These are phyloP conservation scores for Drosophila triauraria DNA, from an alignment of 1,140 invertebrate genomes.

Conservation along the genomic window DNA sequence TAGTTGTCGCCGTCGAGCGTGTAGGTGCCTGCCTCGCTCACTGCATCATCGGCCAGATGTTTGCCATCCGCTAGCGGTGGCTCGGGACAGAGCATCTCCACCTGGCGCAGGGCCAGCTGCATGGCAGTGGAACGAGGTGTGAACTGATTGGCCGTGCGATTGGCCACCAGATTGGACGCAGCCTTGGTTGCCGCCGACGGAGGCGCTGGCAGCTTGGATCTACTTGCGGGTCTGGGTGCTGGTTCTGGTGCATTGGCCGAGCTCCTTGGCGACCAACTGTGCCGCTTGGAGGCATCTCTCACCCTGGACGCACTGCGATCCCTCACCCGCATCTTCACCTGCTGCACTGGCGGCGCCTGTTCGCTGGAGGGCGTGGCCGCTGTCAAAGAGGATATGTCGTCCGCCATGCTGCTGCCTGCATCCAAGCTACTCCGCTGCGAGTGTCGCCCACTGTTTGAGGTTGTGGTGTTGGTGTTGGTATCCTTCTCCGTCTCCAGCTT, in stretches of 20 bases:
- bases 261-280: slow-evolving; percentile 84
- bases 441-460: slow-evolving; percentile 45
- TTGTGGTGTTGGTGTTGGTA: slow-evolving; percentile 14
- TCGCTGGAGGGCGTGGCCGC: slow-evolving; percentile 56
- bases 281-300: slow-evolving; percentile 77
- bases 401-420: slow-evolving; percentile 49
- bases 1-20: slow-evolving; percentile 94
- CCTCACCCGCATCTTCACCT: slow-evolving; percentile 75
- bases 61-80: slow-evolving; percentile 75
- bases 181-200: slow-evolving; percentile 58
- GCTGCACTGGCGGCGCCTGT: slow-evolving; percentile 38
- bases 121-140: slow-evolving; percentile 80
- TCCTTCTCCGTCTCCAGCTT: slow-evolving; percentile 85
- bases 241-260: slow-evolving; percentile 40
- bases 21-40: slow-evolving; percentile 94
- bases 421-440: slow-evolving; percentile 86
- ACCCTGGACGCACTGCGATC: slow-evolving; percentile 79
- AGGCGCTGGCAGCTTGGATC: slow-evolving; percentile 49
- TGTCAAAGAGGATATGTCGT: slow-evolving; percentile 39
- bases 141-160: slow-evolving; percentile 71
- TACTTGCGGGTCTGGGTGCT: slow-evolving; percentile 18
- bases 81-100: slow-evolving; percentile 79
- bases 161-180: slow-evolving; percentile 68
- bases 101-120: slow-evolving; percentile 79
- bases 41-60: slow-evolving; percentile 79